Base-by-base conservation (phyloP, 2,797 vertebrate genomes). In the Halcyon chelicuti region DNA sequence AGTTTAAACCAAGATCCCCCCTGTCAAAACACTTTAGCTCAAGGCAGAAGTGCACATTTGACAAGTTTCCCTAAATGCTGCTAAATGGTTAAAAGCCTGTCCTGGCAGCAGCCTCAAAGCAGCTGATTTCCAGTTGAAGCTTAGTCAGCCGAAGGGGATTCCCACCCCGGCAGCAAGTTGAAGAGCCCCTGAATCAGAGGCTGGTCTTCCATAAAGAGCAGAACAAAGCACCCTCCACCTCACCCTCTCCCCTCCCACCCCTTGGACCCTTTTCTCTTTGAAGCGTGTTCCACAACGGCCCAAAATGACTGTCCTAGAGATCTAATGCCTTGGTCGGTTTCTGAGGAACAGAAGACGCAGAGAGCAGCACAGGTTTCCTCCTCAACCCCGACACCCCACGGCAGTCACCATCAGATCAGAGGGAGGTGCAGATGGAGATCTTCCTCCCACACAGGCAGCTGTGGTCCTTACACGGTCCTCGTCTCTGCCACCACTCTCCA, bases 251-350 rank as follows among this genome's bases (percentile, higher is more conserved):
- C 42, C 39, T 39, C n/a, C 46, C 16, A 5, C 8, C 15, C 39
- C 22, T 12, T 10, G n/a, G 42, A 33, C 13, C 37, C 33, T 14
- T 80, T 28, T 21, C 37, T 46, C 47, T n/a, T 18, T 26, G n/a
- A 75, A 51, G 46, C 0, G 31, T 1, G 1, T 15, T 49, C 12
- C 46, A 46, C 8, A 9, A 29, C n/a, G 31, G 11, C 47, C 28
- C 23, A 8, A 17, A 21, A 49, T 3, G 52, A 33, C 29, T 7
- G 10, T 33, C 54, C 35, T 9, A 9, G 42, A n/a, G 40, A 25
- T 18, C 20, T 28, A 7, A 29, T 33, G 25, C 62, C 39, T 21
- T 3, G 5, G 20, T 12, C 12, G 39, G 62, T 42, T 67, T 37
- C 65, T 57, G 33, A 54, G 39, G 81, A 66, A 20, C 57, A 37